Base-by-base conservation (phyloP, 2,113 vertebrate genomes). In the Andinoacara biseriatus region DNA sequence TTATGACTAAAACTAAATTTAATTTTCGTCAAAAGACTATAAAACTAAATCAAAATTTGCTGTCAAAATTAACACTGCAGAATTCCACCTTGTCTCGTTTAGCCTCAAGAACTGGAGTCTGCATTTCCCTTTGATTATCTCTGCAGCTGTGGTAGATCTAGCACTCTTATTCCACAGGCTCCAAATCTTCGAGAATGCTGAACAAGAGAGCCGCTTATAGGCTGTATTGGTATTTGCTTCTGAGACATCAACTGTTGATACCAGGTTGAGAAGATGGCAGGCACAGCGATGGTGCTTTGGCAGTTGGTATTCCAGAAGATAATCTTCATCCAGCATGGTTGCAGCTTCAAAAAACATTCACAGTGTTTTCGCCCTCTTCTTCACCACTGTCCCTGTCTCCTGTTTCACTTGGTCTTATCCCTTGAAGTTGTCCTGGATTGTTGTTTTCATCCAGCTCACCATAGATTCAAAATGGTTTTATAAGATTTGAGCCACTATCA, bases 261-360 rank as follows among this genome's bases (percentile, higher is more conserved):
- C 78, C 62, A 81, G 38, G 56, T 81, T 81, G 0, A 59, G 57
- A 29, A 74, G 56, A 56, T 72, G 54, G 63, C 38, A 80, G 35
- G 78, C 63, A 46, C 63, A 69, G 26, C 20, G 38, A 60, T 61
- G 56, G 10, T 74, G 67, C 49, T n/a, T 74, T 29, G 67, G 46
- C 15, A 72, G 67, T 20, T 72, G 43, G 26, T 52, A 72, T 31
- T 72, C 43, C 7, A 31, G 26, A 26, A 8, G 14, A 31, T 72
- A 22, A 72, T 72, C 67, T 31, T 72, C 24, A 17, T 52, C 46
- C 22, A 72, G 20, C 7, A 52, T 17, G 22, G 40, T 22, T 69
- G 22, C 40, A 24, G 65, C 40, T 17, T 69, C 65, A 69, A 69
- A 22, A 29, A 18, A 59, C 18, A 59, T 11, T 35, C 20, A 46